These are phyloP conservation scores for Cantharis rustica DNA, from an alignment of 2,888 invertebrate species.

Conservation along the genomic window DNA sequence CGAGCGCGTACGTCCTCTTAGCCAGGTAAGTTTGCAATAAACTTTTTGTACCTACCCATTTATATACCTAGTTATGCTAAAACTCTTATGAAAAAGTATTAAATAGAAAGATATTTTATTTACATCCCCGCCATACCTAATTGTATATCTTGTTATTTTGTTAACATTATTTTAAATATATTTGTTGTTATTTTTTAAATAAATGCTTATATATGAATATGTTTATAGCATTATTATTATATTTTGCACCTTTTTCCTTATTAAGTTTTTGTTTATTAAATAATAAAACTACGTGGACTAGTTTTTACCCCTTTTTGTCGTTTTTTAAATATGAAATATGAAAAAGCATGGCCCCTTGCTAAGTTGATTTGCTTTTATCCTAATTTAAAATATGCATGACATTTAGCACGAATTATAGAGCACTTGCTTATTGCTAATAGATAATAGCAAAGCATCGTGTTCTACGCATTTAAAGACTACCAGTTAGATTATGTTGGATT, in stretches of 20 bases:
- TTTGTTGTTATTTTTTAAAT: constrained; percentile 35
- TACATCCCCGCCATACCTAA: background rate
- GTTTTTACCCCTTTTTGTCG: background rate
- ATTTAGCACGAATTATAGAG: constrained; percentile 29
- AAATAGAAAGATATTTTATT: constrained; percentile 17
- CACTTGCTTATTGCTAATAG: constrained; percentile 25
- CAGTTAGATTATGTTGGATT: constrained; percentile 36
- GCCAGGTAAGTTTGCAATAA: constrained; percentile 75
- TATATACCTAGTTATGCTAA: constrained; percentile 9
- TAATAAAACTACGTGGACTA: constrained; percentile 15
- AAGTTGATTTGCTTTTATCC: constrained; percentile 5
- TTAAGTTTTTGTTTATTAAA: background rate
- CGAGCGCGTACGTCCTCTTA: constrained; percentile 85
- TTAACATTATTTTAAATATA: constrained; percentile 35
- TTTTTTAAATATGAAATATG: background rate
- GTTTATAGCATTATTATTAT: constrained; percentile 14
- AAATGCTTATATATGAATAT: constrained; percentile 33
- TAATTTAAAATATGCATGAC: constrained; percentile 15
- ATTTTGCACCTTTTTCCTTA: constrained; percentile 15
- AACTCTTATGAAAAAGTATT: constrained; percentile 15
- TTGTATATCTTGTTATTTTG: constrained; percentile 31
- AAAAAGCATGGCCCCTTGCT: constrained; percentile 14
- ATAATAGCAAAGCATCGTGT: constrained; percentile 30
- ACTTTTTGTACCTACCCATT: constrained; percentile 22
- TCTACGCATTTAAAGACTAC: constrained; percentile 21